Evolutionary conservation across 2,797 vertebrate genomes (phyloP).

Genomic region (Sebastes trivittatus): DNA sequence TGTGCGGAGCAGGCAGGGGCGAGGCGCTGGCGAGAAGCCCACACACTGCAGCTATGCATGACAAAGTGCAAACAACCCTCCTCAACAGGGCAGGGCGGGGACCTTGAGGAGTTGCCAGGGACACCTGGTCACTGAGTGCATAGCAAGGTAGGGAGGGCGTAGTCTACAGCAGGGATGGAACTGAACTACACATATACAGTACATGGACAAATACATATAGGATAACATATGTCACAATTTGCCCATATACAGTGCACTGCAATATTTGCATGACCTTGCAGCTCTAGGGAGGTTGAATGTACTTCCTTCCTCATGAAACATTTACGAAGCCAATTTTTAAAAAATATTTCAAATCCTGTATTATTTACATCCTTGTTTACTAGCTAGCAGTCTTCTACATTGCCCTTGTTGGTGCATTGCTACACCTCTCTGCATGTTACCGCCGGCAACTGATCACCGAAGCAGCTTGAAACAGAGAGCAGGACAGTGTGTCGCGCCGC

Average conservation of each 20-base stretch:
- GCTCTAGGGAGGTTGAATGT: not conserved
- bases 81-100: constrained; percentile 29
- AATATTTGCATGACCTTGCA: constrained; percentile 1
- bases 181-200: not conserved
- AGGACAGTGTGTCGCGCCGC: not conserved
- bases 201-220: not conserved
- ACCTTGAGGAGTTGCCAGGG: constrained; percentile 17
- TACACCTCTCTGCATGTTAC: not conserved
- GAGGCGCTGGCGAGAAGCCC: constrained; percentile 57
- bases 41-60: constrained; percentile 48
- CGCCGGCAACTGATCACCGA: not conserved
- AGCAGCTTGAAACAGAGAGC: not conserved
- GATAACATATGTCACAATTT: not conserved
- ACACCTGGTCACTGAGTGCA: constrained; percentile 61
- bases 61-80: constrained; percentile 52
- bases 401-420: not conserved
- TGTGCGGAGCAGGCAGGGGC: constrained; percentile 40
- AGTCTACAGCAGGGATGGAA: not conserved
- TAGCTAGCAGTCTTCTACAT: not conserved
- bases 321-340: not conserved
- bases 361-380: not conserved
- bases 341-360: not conserved
- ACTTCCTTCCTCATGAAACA: not conserved
- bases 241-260: not conserved
- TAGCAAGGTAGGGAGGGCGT: not conserved